Evolutionary conservation across 2,797 vertebrate genomes (phyloP), one percentile per base, ranked within the genome.

Genomic region (Protosalanx chinensis): DNA sequence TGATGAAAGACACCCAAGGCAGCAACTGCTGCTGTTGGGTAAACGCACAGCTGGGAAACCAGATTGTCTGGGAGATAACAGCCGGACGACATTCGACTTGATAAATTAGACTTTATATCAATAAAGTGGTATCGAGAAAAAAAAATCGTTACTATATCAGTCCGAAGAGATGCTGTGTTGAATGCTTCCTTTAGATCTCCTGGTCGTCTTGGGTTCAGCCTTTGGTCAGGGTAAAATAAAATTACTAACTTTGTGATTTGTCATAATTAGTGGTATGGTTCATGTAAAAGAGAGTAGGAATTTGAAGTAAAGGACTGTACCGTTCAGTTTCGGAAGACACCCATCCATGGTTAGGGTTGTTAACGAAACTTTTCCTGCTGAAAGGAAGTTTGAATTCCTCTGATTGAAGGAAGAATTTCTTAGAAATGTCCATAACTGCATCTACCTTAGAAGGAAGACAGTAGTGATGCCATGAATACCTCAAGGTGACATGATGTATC

Each of bases 131-230:
- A 56, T 35, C 5, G 16, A 18, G 35, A 6, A 61, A 61, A 61
- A 61, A 3, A 1, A 0, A 1, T 72, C 35, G 20, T 91, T 91
- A 93, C 93, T 4, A 87, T 86, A 64, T 88, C 86, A 10, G 76
- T 65, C 6, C 51, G 15, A 4, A 91, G 29, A 0, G 84, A 81
- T 1, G 75, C 0, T 0, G 5, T 15, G 73, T 93, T 92, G 81
- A 92, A 94, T 0, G 88, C 57, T 72, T 94, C 93, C 80, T 93
- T 94, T 4, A 93, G 71, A 77, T 93, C 92, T 81, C 80, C 88
- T 1, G 90, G 88, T 30, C 75, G 77, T 13, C 0, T 15, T n/a
- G 88, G 89, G 80, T 92, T 90, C 75, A 93, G 80, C 51, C 93
- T 93, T 81, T 51, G 41, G 41, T 46, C 12, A 46, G 10, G 3